Percentiles rank a stretch among this genome's conserved stretches.
Conservation (phyloP, 2,888 invertebrate genomes). For the Diarsia mendica region DNA sequence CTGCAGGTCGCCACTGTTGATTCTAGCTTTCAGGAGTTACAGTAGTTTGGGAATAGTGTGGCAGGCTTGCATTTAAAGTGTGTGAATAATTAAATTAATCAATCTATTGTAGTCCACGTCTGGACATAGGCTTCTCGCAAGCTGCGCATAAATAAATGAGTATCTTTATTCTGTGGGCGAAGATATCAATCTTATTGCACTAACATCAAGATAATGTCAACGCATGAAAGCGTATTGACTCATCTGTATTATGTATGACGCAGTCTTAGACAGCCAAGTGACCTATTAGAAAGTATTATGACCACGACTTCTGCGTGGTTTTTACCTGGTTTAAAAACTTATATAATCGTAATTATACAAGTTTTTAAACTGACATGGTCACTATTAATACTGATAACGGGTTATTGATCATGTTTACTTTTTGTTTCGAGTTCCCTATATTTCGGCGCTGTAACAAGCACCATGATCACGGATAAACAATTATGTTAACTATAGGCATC, state of each 20-base stretch:
- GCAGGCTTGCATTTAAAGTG: no score
- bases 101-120: neutral
- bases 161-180: neutral
- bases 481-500: no score
- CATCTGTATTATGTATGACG: neutral
- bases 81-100: neutral
- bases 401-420: no score
- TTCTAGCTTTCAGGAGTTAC: no score
- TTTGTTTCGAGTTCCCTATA: no score
- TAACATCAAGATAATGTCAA: neutral
- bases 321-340: neutral
- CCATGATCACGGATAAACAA: no score
- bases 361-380: no score
- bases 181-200: neutral
- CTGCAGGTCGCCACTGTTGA: no score
- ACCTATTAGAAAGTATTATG: neutral
- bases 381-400: no score
- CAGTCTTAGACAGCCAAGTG: neutral
- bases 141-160: neutral
- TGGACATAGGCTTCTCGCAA: neutral
- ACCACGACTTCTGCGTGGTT: neutral
- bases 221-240: neutral
- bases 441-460: no score
- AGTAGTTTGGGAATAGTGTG: no score
- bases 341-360: no score